Conservation (phyloP, 2,888 invertebrate species). For the Germaria angustata region DNA sequence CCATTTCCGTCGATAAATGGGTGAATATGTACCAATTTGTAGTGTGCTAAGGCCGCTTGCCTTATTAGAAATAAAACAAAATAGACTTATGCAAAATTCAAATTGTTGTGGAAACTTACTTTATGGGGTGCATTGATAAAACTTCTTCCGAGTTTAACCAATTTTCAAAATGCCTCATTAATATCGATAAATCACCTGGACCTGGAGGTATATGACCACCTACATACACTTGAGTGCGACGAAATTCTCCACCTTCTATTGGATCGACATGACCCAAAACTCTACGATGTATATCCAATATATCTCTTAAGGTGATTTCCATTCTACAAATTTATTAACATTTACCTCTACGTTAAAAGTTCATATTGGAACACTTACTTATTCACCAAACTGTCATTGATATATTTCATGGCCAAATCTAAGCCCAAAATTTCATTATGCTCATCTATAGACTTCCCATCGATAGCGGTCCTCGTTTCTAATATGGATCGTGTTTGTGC, state of each 20-base stretch:
- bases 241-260: slow-evolving; percentile 91
- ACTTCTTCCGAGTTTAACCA: slow-evolving; percentile 96
- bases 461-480: slow-evolving; percentile 92
- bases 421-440: slow-evolving; percentile 98
- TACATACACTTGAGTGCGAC: slow-evolving; percentile 95
- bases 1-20: slow-evolving; percentile 99
- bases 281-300: slow-evolving; percentile 94
- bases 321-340: slow-evolving; percentile 80
- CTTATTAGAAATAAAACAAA: slow-evolving; percentile 79
- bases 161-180: slow-evolving; percentile 93
- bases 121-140: slow-evolving; percentile 91
- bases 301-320: slow-evolving; percentile 91
- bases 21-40: slow-evolving; percentile 97
- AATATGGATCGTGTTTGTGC: slow-evolving; percentile 94
- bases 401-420: slow-evolving; percentile 96
- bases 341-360: not conserved
- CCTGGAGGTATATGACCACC: slow-evolving; percentile 96
- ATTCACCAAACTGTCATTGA: slow-evolving; percentile 89
- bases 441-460: slow-evolving; percentile 95
- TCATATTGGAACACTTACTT: slow-evolving; percentile 76
- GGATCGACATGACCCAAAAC: slow-evolving; percentile 98
- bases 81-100: no score
- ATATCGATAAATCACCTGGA: slow-evolving; percentile 88
- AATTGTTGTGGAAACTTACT: slow-evolving; percentile 78
- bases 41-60: slow-evolving; percentile 97